Evolutionary conservation across 92 coral and sea anemone species (phyloP).

Genomic region (Palythoa caribaeorum): DNA sequence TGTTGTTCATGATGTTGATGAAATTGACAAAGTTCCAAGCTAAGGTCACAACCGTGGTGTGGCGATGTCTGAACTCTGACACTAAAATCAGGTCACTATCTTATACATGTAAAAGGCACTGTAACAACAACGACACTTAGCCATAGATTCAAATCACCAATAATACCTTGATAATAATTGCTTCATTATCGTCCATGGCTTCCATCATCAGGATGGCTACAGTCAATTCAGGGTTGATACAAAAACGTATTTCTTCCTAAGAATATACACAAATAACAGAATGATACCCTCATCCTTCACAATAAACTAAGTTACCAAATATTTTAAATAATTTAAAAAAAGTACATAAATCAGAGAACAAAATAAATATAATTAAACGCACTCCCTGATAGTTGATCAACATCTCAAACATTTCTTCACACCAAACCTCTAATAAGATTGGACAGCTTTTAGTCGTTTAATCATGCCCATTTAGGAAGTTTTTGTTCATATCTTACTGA

Average conservation of each 20-base stretch:
- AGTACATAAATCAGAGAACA: neutral
- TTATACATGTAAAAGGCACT: too few relatives aligned
- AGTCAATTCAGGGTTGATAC: conserved; percentile 72
- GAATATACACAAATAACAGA: neutral
- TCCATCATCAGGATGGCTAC: conserved; percentile 74
- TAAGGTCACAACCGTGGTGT: neutral
- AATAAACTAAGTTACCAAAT: neutral
- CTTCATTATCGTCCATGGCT: conserved; percentile 74
- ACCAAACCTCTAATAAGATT: neutral
- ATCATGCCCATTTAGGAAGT: too few relatives aligned
- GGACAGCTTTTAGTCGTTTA: too few relatives aligned
- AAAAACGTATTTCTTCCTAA: conserved; percentile 73
- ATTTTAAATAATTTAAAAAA: too few relatives aligned
- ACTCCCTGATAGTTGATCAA: too few relatives aligned
- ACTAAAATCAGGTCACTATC: neutral
- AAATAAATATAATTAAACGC: too few relatives aligned
- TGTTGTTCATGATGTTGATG: neutral
- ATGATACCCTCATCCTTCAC: neutral
- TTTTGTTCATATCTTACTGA: too few relatives aligned
- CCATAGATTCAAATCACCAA: neutral
- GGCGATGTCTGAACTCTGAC: neutral
- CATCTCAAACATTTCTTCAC: neutral
- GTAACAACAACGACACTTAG: neutral
- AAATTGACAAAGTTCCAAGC: neutral
- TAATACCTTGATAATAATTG: conserved; percentile 75